Conservation (phyloP, 2,797 vertebrate species). For the Lates japonicus region DNA sequence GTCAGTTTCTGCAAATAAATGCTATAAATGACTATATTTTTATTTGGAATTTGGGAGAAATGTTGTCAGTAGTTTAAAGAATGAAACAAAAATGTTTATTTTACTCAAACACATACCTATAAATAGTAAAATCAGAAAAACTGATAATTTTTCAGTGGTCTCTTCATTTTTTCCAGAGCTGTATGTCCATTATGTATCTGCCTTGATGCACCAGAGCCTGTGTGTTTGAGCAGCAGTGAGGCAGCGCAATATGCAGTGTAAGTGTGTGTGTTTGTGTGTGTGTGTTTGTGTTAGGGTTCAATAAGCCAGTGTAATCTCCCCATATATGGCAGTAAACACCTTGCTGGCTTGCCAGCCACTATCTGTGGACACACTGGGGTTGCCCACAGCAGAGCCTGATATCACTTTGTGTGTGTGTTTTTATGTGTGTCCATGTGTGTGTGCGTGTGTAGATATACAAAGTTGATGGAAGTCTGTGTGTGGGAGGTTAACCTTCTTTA, state of each 20-base stretch:
- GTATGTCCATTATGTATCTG: slow-evolving; percentile 19
- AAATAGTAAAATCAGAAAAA: no score
- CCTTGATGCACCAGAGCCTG: neutral
- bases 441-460: neutral
- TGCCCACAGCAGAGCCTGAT: slow-evolving; percentile 53
- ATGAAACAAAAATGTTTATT: no score
- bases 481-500: slow-evolving; percentile 16
- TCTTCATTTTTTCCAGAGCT: no score
- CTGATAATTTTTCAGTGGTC: no score
- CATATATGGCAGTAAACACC: slow-evolving; percentile 69
- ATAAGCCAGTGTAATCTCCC: slow-evolving; percentile 67
- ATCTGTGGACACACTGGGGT: slow-evolving; percentile 53
- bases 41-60: no score
- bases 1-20: no score
- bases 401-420: slow-evolving; percentile 4
- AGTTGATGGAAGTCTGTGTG: slow-evolving; percentile 15
- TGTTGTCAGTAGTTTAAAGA: no score
- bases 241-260: neutral
- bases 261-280: slow-evolving; percentile 15
- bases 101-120: no score
- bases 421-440: no score
- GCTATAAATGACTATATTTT: no score
- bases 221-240: neutral
- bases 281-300: slow-evolving; percentile 44
- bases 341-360: slow-evolving; percentile 53